Percentiles rank a stretch among this genome's conserved stretches.
Evolutionary conservation across 2,797 vertebrate species (phyloP).

Genomic region (Florisuga fusca): DNA sequence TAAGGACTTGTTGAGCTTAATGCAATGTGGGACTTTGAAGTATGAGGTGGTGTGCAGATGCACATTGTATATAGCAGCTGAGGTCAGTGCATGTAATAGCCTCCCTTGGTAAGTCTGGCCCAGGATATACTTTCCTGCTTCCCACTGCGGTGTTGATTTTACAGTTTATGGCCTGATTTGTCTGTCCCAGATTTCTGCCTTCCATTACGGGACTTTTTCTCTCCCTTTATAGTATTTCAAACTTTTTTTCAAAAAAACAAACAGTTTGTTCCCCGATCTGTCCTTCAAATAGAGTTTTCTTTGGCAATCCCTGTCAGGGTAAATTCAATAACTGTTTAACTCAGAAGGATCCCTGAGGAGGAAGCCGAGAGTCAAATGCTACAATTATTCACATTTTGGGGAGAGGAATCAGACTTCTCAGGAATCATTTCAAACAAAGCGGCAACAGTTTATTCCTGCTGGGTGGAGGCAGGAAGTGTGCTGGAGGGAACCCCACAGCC

Average conservation of each 20-base stretch:
- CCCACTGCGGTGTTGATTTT: conserved; percentile 40
- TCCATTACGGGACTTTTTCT: conserved; percentile 46
- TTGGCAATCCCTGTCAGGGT: conserved; percentile 60
- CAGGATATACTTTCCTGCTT: conserved; percentile 33
- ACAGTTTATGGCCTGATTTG: conserved; percentile 48
- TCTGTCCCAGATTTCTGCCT: conserved; percentile 47
- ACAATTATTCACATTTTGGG: conserved; percentile 68
- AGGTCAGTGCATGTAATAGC: conserved; percentile 36
- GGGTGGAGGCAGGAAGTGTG: conserved; percentile 42
- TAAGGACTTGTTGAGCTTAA: neutral
- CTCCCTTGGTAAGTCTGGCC: conserved; percentile 40
- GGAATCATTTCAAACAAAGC: conserved; percentile 46
- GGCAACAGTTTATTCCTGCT: conserved; percentile 45
- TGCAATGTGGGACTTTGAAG: neutral
- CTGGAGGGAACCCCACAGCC: conserved; percentile 27
- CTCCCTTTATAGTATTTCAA: conserved; percentile 62
- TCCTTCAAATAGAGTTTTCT: conserved; percentile 69
- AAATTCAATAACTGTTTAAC: conserved; percentile 67
- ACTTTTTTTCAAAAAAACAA: conserved; percentile 53
- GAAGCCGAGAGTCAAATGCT: conserved; percentile 58
- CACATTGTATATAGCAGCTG: neutral
- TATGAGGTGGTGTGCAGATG: conserved; percentile 38
- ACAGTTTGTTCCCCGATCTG: conserved; percentile 43
- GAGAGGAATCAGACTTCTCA: conserved; percentile 49
- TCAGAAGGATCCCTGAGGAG: conserved; percentile 56